A percentile compares a stretch with the other conserved stretches of the same genome.
These are phyloP conservation scores for Brachynemurus nebulosus DNA, from an alignment of 2,888 invertebrate genomes.

Conservation along the genomic window DNA sequence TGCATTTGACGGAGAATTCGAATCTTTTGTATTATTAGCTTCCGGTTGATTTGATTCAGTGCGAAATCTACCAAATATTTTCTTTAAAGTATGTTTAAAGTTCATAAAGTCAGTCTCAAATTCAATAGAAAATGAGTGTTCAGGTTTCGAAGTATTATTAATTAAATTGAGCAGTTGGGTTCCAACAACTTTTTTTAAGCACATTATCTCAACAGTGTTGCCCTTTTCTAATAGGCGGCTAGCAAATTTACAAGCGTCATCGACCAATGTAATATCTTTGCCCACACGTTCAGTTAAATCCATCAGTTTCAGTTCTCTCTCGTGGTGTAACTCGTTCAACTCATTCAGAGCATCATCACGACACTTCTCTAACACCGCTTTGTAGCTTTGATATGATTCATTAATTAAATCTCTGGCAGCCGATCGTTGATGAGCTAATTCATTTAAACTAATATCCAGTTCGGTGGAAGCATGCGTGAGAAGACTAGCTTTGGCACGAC, in stretches of 20 bases:
- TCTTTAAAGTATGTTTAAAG: constrained; percentile 59
- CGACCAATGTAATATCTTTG: constrained; percentile 70
- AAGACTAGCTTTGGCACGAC: constrained; percentile 57
- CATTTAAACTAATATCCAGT: constrained; percentile 67
- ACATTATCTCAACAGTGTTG: constrained; percentile 71
- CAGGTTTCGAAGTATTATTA: constrained; percentile 68
- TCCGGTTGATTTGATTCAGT: constrained; percentile 38
- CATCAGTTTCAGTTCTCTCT: constrained; percentile 80
- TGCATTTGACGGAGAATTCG: constrained; percentile 34
- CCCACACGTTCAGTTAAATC: constrained; percentile 72
- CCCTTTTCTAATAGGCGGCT: constrained; percentile 69
- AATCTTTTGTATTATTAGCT: constrained; percentile 33
- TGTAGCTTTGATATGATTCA: constrained; percentile 66
- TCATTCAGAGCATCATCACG: constrained; percentile 62
- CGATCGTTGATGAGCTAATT: constrained; percentile 76
- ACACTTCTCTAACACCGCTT: constrained; percentile 66
- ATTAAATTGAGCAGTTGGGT: constrained; percentile 65
- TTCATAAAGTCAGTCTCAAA: constrained; percentile 68
- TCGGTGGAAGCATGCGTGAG: constrained; percentile 63
- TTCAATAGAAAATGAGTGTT: constrained; percentile 63
- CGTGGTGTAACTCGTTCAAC: constrained; percentile 63
- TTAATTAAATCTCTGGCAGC: constrained; percentile 70
- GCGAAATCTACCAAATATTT: constrained; percentile 58
- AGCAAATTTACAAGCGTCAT: constrained; percentile 77
- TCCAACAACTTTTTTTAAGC: constrained; percentile 65